These are phyloP conservation scores for Spea bombifrons DNA, from an alignment of 2,113 vertebrate species.

Conservation along the genomic window DNA sequence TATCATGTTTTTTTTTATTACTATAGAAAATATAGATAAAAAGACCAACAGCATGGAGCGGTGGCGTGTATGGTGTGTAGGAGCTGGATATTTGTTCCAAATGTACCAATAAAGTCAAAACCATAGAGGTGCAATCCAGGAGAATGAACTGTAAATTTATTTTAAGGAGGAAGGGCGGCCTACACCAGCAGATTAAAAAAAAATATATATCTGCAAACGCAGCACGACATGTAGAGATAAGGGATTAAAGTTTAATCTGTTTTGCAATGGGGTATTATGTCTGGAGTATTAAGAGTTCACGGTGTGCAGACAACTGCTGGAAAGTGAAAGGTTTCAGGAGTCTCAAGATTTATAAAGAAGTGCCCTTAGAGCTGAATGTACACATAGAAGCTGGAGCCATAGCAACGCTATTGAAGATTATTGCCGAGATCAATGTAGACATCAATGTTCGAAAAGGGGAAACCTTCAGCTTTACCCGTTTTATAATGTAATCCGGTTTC, in stretches of 20 bases:
- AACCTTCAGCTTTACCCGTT: too few relatives aligned
- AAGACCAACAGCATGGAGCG: too few relatives aligned
- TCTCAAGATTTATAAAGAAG: slow-evolving; percentile 21
- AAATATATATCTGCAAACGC: not conserved
- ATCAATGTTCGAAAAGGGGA: too few relatives aligned
- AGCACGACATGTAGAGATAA: slow-evolving; percentile 47
- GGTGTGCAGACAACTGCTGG: slow-evolving; percentile 10
- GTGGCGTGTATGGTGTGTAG: too few relatives aligned
- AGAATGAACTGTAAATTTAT: too few relatives aligned
- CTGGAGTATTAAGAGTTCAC: slow-evolving; percentile 35
- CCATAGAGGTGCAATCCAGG: too few relatives aligned
- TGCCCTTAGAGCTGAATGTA: not conserved
- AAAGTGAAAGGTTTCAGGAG: slow-evolving; percentile 1
- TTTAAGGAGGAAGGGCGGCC: not conserved
- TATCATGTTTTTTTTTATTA: too few relatives aligned
- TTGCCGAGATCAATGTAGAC: not conserved
- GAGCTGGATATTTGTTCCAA: too few relatives aligned
- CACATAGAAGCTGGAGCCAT: not conserved
- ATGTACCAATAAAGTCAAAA: too few relatives aligned
- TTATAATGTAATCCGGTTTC: too few relatives aligned
- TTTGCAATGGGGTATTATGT: slow-evolving; percentile 46
- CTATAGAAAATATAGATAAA: too few relatives aligned
- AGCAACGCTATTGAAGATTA: slow-evolving; percentile 1
- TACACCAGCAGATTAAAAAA: not conserved
- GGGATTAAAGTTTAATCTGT: slow-evolving; percentile 48